Evolutionary conservation across 2,797 vertebrate species (phyloP).

Genomic region (Octomys mimax): DNA sequence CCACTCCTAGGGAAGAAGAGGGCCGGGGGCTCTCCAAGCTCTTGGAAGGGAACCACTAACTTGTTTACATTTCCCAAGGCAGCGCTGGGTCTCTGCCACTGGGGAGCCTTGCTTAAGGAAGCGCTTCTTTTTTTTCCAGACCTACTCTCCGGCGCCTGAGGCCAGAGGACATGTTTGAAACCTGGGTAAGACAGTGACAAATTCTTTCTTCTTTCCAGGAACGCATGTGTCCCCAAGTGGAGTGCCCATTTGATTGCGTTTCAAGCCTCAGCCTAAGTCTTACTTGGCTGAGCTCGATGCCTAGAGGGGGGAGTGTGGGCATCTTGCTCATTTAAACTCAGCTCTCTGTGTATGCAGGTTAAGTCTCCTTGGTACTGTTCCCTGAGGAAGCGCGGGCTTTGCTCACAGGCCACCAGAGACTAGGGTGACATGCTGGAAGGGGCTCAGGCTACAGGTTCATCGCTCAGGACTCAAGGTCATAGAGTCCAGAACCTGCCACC

Average conservation of each 20-base stretch:
- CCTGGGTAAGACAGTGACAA: slow-evolving; percentile 93
- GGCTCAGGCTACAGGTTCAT: not conserved
- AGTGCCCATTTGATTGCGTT: not conserved
- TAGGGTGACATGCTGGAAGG: not conserved
- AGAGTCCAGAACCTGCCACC: not conserved
- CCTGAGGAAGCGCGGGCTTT: not conserved
- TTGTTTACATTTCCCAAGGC: not conserved
- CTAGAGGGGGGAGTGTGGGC: not conserved
- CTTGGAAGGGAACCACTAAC: not conserved
- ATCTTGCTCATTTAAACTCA: not conserved
- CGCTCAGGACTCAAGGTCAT: not conserved
- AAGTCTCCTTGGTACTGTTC: not conserved
- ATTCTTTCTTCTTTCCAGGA: not conserved
- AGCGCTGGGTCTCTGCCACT: not conserved
- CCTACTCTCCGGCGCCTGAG: slow-evolving; percentile 96
- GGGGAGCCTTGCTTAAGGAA: not conserved
- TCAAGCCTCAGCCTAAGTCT: not conserved
- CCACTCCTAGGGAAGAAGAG: not conserved
- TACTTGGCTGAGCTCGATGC: not conserved
- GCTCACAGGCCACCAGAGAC: not conserved
- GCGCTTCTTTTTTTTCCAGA: slow-evolving; percentile 85
- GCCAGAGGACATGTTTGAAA: slow-evolving; percentile 98
- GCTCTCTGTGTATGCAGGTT: not conserved
- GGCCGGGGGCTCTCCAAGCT: not conserved
- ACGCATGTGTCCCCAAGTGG: not conserved